phyloP scores from a whole-genome alignment of 2,888 invertebrate genomes.

The Sphaerophoria taeniata region DNA sequence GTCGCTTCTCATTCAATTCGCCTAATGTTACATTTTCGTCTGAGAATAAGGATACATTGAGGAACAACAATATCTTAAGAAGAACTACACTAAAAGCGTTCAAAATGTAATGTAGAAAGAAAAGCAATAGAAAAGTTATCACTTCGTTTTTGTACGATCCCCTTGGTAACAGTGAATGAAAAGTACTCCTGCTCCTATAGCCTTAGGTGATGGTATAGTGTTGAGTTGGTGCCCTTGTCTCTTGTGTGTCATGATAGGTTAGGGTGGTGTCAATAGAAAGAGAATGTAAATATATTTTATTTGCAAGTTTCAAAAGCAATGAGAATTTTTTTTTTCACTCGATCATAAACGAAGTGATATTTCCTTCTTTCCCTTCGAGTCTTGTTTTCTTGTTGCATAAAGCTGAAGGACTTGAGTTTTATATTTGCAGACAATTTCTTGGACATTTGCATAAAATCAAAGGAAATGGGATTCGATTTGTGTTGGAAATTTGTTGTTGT shows the following conservation, averaged over 20 bases:
- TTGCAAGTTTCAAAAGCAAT: conserved; percentile 40
- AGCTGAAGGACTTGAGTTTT: conserved; percentile 26
- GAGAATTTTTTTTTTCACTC: conserved; percentile 17
- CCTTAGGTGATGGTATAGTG: neutral
- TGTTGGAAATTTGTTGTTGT: conserved; percentile 25
- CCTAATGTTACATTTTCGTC: conserved; percentile 54
- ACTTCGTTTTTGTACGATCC: conserved; percentile 7
- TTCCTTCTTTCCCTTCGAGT: conserved; percentile 6
- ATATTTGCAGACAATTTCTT: conserved; percentile 29
- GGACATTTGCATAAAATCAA: conserved; percentile 49
- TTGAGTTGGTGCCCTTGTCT: too few relatives aligned
- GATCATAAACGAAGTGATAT: conserved; percentile 46
- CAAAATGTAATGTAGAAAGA: too few relatives aligned
- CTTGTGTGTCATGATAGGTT: neutral
- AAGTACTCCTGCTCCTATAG: neutral
- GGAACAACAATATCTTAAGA: conserved; percentile 42
- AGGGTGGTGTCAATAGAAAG: conserved; percentile 36
- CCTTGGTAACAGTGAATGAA: neutral
- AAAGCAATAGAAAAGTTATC: conserved; percentile 54
- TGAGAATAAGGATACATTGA: conserved; percentile 61
- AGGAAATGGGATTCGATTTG: conserved; percentile 54
- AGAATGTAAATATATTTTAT: conserved; percentile 49
- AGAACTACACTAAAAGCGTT: conserved; percentile 21
- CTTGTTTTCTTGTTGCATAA: conserved; percentile 52
- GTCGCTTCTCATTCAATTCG: too few relatives aligned